Evolutionary conservation across 2,888 invertebrate genomes (phyloP), one percentile per base, ranked within the genome.

Genomic region (Papilio elwesi): DNA sequence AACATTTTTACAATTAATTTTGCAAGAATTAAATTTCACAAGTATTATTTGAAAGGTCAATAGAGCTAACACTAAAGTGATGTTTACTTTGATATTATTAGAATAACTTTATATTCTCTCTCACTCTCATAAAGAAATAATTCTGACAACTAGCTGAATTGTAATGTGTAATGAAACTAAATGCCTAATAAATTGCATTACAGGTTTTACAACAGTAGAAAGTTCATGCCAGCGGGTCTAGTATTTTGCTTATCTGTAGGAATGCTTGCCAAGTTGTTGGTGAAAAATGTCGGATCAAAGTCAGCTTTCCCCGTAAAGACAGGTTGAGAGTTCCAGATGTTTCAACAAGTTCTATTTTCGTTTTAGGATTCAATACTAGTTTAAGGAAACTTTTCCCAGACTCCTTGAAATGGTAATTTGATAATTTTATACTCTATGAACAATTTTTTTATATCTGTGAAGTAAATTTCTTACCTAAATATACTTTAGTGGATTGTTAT

Each of bases 161-260:
- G 1, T 10, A 6, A 4, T 12, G 1, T 38, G 26, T 57, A 36
- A 59, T 62, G 3, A 9, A 12, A 7, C 38, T n/a, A 0, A n/a
- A 65, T 51, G 48, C 4, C 6, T 13, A 13, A 52, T 5, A 38
- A 67, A 62, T 64, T 66, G 55, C 57, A 7, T 90, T 91, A 8
- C 90, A 94, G 95, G 71, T 97, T 95, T 85, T 96, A 96, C 87
- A 97, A 96, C 82, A 95, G 96, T 68, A 97, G 97, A 69, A 99
- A 99, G 94, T 95, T 99, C 77, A 99, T 99, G 98, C 99, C 99
- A 13, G 98, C 99, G 36, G 99, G 99, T 76, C 87, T 98, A 47
- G 96, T 99, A 52, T 96, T 96, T 78, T 82, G 94, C 38, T 84
- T 96, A 16, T 96, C 96, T 0, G 90, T 95, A 6, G 96, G 94